A percentile compares a stretch with the other conserved stretches of the same genome.
phyloP scores from a whole-genome alignment of 2,888 invertebrate genomes.

The Pyrochroa serraticornis region DNA sequence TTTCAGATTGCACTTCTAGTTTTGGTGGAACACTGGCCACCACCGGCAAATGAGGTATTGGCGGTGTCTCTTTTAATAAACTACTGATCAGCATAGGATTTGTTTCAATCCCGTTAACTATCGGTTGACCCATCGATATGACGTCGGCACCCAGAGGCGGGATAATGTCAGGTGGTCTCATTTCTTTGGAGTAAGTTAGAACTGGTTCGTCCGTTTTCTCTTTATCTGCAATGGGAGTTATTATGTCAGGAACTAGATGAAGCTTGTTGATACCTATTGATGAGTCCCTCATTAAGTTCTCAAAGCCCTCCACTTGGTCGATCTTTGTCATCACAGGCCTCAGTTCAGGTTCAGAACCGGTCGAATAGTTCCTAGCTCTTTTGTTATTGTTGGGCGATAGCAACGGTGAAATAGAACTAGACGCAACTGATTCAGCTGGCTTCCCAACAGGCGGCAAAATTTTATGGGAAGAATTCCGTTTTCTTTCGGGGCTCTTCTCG shows the following conservation, averaged over 20 bases:
- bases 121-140: slow-evolving; percentile 41
- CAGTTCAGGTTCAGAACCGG: slow-evolving; percentile 65
- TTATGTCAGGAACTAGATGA: slow-evolving; percentile 47
- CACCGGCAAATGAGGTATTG: slow-evolving; percentile 49
- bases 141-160: slow-evolving; percentile 51
- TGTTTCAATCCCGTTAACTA: slow-evolving; percentile 72
- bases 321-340: slow-evolving; percentile 68
- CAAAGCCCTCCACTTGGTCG: slow-evolving; percentile 68
- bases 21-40: slow-evolving; percentile 32
- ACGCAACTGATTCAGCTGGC: slow-evolving; percentile 23
- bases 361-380: slow-evolving; percentile 53
- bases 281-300: slow-evolving; percentile 65
- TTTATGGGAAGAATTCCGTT: slow-evolving; percentile 50
- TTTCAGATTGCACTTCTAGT: not conserved
- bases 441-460: slow-evolving; percentile 34
- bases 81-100: slow-evolving; percentile 75
- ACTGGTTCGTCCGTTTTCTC: slow-evolving; percentile 26
- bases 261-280: slow-evolving; percentile 53
- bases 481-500: slow-evolving; percentile 61
- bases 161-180: slow-evolving; percentile 57
- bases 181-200: slow-evolving; percentile 52
- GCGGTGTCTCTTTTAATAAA: slow-evolving; percentile 65
- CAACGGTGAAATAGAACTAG: slow-evolving; percentile 45
- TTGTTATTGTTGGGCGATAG: slow-evolving; percentile 40
- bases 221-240: slow-evolving; percentile 45